Percentiles rank a stretch among this genome's conserved stretches.
Conservation (phyloP, 2,797 vertebrate species). For the Sebastes miniatus region DNA sequence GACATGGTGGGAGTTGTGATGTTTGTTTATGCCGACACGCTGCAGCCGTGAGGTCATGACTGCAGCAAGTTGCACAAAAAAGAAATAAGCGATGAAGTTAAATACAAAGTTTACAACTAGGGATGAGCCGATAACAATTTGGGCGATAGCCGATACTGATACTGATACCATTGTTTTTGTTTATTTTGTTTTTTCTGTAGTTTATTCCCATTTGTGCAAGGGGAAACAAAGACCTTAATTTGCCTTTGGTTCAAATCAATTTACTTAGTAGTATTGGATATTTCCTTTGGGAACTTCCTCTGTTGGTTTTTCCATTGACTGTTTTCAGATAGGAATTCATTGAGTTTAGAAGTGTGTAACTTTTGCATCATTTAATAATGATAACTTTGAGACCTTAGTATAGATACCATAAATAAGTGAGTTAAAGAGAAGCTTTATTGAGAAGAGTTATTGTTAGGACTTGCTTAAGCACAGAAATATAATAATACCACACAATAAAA, state of each 20-base stretch:
- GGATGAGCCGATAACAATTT: too few relatives aligned
- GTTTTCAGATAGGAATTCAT: too few relatives aligned
- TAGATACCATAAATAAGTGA: not conserved
- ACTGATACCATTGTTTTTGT: too few relatives aligned
- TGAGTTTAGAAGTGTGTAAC: not conserved
- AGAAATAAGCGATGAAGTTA: not conserved
- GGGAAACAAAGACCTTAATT: too few relatives aligned
- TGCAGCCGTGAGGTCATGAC: not conserved
- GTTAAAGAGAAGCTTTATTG: not conserved
- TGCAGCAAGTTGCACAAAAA: not conserved
- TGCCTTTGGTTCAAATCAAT: too few relatives aligned
- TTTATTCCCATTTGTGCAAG: too few relatives aligned
- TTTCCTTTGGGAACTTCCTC: not conserved
- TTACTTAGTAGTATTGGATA: not conserved
- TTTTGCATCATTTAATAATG: not conserved
- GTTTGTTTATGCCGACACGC: conserved; percentile 7
- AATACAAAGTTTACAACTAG: not conserved
- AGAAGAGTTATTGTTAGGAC: not conserved
- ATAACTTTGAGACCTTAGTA: not conserved
- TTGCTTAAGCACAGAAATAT: not conserved
- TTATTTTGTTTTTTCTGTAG: too few relatives aligned
- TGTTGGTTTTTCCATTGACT: not conserved
- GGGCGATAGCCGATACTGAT: too few relatives aligned
- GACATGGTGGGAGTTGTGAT: not conserved
- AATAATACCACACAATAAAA: not conserved